A percentile compares a stretch with the other conserved stretches of the same genome.
These are phyloP conservation scores for Dasyornis broadbenti DNA, from an alignment of 2,113 vertebrate species.

Conservation along the genomic window DNA sequence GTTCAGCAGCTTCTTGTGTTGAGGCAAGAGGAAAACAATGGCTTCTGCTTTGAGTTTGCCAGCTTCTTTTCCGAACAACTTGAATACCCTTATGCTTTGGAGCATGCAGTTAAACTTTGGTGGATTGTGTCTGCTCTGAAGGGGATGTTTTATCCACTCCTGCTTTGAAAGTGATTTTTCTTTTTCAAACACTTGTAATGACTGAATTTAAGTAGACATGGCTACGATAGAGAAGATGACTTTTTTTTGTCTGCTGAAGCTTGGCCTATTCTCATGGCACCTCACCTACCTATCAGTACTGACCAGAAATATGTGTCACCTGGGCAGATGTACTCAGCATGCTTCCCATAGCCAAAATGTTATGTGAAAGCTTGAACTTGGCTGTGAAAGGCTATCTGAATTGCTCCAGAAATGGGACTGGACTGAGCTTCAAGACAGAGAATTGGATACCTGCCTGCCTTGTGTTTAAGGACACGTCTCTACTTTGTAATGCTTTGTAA, in stretches of 20 bases:
- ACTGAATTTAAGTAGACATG: neutral
- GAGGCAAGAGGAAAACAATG: constrained; percentile 22
- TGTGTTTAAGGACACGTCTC: neutral
- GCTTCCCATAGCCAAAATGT: neutral
- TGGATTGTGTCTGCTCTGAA: neutral
- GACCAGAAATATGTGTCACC: neutral
- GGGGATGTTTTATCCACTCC: neutral
- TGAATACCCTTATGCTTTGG: constrained; percentile 8
- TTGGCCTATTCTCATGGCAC: neutral
- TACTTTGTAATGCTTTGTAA: neutral
- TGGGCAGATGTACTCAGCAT: neutral
- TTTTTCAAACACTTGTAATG: neutral
- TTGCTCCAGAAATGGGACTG: neutral
- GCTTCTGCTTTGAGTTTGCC: constrained; percentile 28
- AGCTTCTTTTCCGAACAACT: constrained; percentile 6
- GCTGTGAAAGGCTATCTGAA: neutral
- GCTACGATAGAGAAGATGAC: neutral
- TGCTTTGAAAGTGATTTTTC: neutral
- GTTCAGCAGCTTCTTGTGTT: neutral
- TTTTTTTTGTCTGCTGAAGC: neutral
- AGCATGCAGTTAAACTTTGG: constrained; percentile 14
- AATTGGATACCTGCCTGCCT: neutral
- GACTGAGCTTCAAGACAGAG: neutral
- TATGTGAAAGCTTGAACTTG: neutral
- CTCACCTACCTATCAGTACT: neutral